A percentile compares a stretch with the other conserved stretches of the same genome.
Conservation (phyloP, 2,113 vertebrate species). For the Gymnorhina tibicen region DNA sequence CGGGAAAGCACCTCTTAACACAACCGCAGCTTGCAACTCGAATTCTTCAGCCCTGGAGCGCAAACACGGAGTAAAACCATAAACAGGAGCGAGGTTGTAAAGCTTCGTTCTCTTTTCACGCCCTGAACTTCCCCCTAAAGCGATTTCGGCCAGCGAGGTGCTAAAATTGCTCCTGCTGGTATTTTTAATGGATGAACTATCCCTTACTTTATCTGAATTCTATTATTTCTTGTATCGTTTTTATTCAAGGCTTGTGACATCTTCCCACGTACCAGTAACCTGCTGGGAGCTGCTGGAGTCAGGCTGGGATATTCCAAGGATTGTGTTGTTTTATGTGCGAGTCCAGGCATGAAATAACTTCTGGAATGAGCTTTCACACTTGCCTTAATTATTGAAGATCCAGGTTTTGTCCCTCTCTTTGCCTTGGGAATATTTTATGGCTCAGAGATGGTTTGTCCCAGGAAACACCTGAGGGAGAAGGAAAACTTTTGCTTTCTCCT, state of each 20-base stretch:
- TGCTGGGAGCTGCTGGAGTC: not conserved
- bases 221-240: not conserved
- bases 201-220: not conserved
- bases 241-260: not conserved
- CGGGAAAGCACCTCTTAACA: not conserved
- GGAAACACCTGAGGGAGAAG: not conserved
- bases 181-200: not conserved
- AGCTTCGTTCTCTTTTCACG: rapidly evolving
- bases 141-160: not conserved
- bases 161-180: not conserved
- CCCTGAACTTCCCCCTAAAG: not conserved
- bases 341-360: not conserved
- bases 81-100: not conserved
- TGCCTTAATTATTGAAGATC: not conserved
- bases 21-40: not conserved
- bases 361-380: not conserved
- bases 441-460: not conserved
- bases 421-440: not conserved
- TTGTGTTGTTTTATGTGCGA: not conserved
- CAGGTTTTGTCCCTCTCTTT: not conserved
- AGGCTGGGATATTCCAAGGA: not conserved
- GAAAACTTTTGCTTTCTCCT: not conserved
- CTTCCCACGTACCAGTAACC: rapidly evolving
- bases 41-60: not conserved
- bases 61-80: not conserved